Percentiles rank a stretch among this genome's conserved stretches.
Conservation (phyloP, 2,797 vertebrate species). For the Aotus griseimembra region DNA sequence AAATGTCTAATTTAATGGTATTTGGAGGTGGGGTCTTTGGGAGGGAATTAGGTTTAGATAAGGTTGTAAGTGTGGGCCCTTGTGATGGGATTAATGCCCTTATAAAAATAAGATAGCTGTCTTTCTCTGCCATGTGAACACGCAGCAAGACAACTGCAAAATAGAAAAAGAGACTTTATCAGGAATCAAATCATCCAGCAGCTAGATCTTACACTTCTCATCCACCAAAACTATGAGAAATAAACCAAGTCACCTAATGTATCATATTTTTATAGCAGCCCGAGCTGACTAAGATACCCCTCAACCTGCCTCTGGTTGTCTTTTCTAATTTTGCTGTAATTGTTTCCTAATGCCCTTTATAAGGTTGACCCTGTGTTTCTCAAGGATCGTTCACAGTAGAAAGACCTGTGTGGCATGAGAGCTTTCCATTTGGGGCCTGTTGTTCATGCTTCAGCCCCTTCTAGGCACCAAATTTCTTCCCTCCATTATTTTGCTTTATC, state of each 20-base stretch:
- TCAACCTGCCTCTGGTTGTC: neutral
- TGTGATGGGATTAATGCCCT: neutral
- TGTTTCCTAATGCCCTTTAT: neutral
- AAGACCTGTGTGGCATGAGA: neutral
- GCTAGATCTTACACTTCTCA: neutral
- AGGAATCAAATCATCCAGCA: neutral
- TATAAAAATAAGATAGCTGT: neutral
- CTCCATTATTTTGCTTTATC: neutral
- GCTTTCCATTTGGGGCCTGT: neutral
- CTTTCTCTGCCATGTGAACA: neutral
- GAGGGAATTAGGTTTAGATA: neutral
- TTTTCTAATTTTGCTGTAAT: neutral
- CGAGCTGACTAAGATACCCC: neutral
- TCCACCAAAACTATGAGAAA: neutral
- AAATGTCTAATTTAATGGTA: neutral
- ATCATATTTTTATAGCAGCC: neutral
- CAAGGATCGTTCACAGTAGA: neutral
- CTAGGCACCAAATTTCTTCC: neutral
- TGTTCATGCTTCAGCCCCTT: neutral
- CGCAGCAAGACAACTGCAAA: neutral
- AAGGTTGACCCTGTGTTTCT: neutral
- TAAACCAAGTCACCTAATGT: neutral
- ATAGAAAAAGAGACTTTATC: neutral
- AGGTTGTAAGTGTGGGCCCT: neutral
- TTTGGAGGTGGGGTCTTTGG: neutral